Base-by-base conservation (phyloP, 2,888 invertebrate genomes). In the Eledona agricola region DNA sequence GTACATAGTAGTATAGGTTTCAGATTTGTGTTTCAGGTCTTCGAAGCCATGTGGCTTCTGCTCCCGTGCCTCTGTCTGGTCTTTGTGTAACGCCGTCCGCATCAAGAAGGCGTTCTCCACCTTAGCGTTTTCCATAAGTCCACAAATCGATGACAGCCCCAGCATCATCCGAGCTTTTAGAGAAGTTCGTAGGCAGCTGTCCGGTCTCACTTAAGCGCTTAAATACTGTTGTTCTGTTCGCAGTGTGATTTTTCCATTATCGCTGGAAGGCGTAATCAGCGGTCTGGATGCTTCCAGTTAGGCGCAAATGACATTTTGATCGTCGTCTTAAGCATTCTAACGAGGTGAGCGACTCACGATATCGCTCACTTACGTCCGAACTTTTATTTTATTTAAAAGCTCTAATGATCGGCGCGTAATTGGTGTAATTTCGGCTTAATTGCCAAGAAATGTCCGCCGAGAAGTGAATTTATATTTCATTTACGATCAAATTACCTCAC, bases 261-360 rank as follows among this genome's bases (percentile, higher is more conserved):
- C 59, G 61, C 57, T 56, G 40, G 37, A 53, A 54, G 59, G 54
- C 57, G 40, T 58, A 59, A 59, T 61, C 57, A 57, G 40, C 15
- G 16, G 37, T 51, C 40, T 46, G 45, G 50, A 52, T 40, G 51
- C 47, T 52, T 49, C 29, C 34, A 56, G 53, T 53, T 56, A 56
- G 58, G 60, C 56, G 60, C 63, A 66, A 66, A 66, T 64, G 66
- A 66, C 66, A 65, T 66, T 66, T 66, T 66, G 66, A 66, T 66
- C 60, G 63, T 50, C 26, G 52, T 26, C 50, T 53, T 53, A 57
- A 50, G 60, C 60, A 58, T 55, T 57, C 55, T 58, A 53, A 40
- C 34, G 40, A 52, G 46, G 25, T n/a, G n/a, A 46, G 22, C 28
- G 23, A 31, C 58, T 62, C 63, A 64, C 64, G 64, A 60, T 58